These are phyloP conservation scores for Syngnathoides biaculeatus DNA, from an alignment of 2,113 vertebrate species.

Conservation along the genomic window DNA sequence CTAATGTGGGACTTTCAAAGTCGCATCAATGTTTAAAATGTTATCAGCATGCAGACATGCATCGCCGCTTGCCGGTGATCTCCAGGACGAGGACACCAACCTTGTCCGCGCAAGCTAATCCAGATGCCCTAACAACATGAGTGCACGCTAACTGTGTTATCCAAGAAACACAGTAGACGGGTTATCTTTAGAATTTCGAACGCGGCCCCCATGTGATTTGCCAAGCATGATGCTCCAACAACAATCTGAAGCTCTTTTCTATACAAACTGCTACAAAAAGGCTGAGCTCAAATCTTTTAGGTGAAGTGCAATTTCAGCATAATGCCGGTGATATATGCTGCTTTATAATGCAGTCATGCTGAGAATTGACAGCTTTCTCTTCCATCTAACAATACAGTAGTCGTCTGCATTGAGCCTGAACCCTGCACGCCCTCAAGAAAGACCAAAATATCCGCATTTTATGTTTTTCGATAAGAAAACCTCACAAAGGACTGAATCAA, in stretches of 20 bases:
- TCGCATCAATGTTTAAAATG: slow-evolving; percentile 71
- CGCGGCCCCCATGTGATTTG: background rate
- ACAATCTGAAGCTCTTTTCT: slow-evolving; percentile 11
- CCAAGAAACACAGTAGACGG: background rate
- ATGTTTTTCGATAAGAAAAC: slow-evolving; percentile 56
- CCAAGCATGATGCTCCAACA: background rate
- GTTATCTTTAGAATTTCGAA: slow-evolving; percentile 3
- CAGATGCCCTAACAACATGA: slow-evolving; percentile 20
- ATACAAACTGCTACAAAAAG: slow-evolving; percentile 35
- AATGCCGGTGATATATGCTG: slow-evolving; percentile 24
- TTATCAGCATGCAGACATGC: slow-evolving; percentile 59
- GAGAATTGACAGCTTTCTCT: slow-evolving; percentile 28
- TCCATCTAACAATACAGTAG: slow-evolving; percentile 26
- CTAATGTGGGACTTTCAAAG: slow-evolving; percentile 65
- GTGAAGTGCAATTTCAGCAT: slow-evolving; percentile 32
- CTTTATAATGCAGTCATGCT: slow-evolving; percentile 3
- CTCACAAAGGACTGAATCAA: slow-evolving; percentile 50
- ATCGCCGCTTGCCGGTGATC: slow-evolving; percentile 52
- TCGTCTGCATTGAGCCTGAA: slow-evolving; percentile 3
- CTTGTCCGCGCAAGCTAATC: slow-evolving; percentile 21
- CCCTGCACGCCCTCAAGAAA: slow-evolving; percentile 26
- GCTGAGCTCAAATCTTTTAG: slow-evolving; percentile 24
- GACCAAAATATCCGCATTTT: slow-evolving; percentile 41
- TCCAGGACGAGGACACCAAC: slow-evolving; percentile 49
- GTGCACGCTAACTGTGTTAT: background rate